Evolutionary conservation across 2,113 vertebrate genomes (phyloP).

Genomic region (Varanus komodoensis): DNA sequence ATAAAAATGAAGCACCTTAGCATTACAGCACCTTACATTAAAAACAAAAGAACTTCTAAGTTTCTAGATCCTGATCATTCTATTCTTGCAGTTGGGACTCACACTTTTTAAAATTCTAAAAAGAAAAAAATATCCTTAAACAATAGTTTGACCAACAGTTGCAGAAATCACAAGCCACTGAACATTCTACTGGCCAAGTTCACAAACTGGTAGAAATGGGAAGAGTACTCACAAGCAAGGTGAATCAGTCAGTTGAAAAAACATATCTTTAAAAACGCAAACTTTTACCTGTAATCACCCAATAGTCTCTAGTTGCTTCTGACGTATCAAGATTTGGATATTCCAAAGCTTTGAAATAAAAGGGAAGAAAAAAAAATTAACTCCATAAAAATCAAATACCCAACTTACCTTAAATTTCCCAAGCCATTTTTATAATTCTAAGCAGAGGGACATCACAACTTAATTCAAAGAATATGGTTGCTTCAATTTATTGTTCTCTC

Average conservation of each 20-base stretch:
- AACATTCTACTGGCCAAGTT: neutral
- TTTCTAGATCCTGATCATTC: neutral
- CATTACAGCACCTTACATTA: neutral
- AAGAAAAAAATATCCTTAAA: neutral
- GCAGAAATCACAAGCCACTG: neutral
- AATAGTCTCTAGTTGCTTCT: slow-evolving; percentile 91
- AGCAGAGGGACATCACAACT: neutral
- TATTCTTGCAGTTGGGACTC: neutral
- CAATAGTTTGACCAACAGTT: neutral
- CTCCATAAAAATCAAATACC: slow-evolving; percentile 23
- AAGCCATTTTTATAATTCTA: slow-evolving; percentile 1
- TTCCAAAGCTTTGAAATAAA: slow-evolving; percentile 87
- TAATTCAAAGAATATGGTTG: neutral
- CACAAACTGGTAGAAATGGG: neutral
- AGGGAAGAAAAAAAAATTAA: slow-evolving; percentile 47
- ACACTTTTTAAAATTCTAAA: neutral
- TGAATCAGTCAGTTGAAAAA: neutral
- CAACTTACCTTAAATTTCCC: neutral
- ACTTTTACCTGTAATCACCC: slow-evolving; percentile 95
- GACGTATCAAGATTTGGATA: slow-evolving; percentile 97
- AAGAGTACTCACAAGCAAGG: neutral
- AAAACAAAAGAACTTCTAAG: neutral
- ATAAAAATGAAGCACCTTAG: neutral
- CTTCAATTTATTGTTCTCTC: neutral
- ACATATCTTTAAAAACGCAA: slow-evolving; percentile 21